Base-by-base conservation (phyloP, 2,888 invertebrate genomes). In the Coecobrya sp. region DNA sequence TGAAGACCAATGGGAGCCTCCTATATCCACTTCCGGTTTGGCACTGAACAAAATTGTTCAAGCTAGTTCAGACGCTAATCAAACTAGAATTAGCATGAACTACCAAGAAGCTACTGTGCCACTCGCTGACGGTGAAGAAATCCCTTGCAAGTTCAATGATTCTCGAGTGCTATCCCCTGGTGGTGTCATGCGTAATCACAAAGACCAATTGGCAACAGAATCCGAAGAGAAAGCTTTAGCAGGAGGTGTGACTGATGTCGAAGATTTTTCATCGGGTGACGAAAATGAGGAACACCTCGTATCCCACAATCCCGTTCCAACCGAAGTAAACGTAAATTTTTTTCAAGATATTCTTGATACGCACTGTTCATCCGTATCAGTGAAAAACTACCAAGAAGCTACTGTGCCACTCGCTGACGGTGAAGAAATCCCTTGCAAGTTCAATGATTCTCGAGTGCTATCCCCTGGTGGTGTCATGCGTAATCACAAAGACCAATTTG, bases 101-200 rank as follows among this genome's bases (percentile, higher is more conserved):
- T 92, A 93, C 19, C 92, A 93, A 55, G 93, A 92, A 5, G 79
- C 93, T 76, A 65, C 4, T 10, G 93, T 89, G 19, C 92, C 82
- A n/a, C 52, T 82, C 0, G 93, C 93, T 1, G 94, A 94, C 27
- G 93, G 93, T 30, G 93, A 93, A 68, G 94, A 93, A 89, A 93
- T 93, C 11, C 87, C 91, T 22, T 93, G 91, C 59, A 91, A 92
- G n/a, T 49, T 91, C 36, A 92, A 93, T 27, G 94, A 94, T 52
- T 70, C 92, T 11, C 92, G 81, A 65, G 42, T 73, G 45, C 55
- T 94, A 27, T 65, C 94, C 7, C 94, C 94, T 0, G 84, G 94
- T 22, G 93, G 94, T 0, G 93, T 94, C 13, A 86, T 94, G 1
- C 91, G 93, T 42, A 89, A 93, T 52, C 76, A 76, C 27, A 76